Conservation (phyloP, 2,113 vertebrate genomes). For the Syrrhaptes paradoxus region DNA sequence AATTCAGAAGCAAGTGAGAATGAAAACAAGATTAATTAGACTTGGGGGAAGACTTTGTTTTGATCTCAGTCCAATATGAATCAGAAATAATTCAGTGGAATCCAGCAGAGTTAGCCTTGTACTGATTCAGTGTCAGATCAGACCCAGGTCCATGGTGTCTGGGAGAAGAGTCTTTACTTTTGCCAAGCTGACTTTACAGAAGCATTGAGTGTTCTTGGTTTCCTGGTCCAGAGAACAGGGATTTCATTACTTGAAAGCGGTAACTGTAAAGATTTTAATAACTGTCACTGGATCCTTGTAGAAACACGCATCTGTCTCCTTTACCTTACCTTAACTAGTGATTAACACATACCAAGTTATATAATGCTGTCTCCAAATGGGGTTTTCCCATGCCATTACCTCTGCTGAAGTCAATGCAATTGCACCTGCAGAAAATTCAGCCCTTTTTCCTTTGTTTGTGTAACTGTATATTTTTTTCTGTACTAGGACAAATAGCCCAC, state of each 20-base stretch:
- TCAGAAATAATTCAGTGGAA: neutral
- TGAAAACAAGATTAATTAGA: conserved; percentile 50
- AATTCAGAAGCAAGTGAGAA: conserved; percentile 37
- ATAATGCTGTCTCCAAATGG: neutral
- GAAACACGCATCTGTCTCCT: neutral
- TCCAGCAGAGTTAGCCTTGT: neutral
- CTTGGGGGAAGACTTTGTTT: conserved; percentile 12
- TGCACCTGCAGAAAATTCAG: neutral
- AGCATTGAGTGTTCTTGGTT: neutral
- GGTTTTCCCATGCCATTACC: neutral
- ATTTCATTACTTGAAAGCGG: neutral
- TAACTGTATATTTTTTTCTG: neutral
- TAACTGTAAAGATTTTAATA: neutral
- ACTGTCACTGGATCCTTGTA: neutral
- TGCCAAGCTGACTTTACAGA: neutral
- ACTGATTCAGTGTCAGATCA: neutral
- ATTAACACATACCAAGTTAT: neutral
- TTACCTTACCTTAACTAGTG: neutral
- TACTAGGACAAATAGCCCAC: neutral
- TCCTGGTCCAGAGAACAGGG: neutral
- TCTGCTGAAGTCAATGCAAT: neutral
- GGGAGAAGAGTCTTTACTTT: neutral
- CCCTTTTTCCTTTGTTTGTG: neutral
- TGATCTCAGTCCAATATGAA: conserved; percentile 6
- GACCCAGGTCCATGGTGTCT: neutral